Evolutionary conservation across 2,113 vertebrate genomes (phyloP).

Genomic region (Eulacestoma nigropectus): DNA sequence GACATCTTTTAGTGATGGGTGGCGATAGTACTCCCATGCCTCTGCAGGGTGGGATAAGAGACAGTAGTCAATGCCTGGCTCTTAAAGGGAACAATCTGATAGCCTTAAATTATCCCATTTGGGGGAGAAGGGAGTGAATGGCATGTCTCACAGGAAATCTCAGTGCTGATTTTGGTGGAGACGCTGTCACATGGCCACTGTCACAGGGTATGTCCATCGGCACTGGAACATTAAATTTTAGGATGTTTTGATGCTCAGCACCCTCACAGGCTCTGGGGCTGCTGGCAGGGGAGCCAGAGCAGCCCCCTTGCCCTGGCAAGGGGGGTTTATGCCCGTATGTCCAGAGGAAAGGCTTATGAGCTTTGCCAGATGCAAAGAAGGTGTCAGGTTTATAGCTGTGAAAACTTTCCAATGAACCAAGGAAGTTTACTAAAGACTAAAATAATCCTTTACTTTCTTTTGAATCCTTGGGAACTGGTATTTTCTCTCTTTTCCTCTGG

Average conservation of each 20-base stretch:
- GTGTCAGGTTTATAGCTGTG: neutral
- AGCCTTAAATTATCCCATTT: fast-evolving
- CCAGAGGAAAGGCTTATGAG: neutral
- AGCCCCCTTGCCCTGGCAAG: neutral
- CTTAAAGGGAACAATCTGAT: neutral
- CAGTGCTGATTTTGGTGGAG: neutral
- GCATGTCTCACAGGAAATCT: neutral
- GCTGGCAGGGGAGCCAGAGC: neutral
- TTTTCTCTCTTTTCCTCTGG: neutral
- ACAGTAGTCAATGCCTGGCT: neutral
- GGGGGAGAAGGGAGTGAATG: neutral
- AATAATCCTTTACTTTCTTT: neutral
- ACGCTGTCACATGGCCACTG: neutral
- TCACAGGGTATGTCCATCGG: neutral
- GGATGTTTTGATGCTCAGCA: neutral
- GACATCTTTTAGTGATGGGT: neutral
- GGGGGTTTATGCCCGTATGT: neutral
- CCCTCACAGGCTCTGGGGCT: fast-evolving
- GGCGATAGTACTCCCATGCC: neutral
- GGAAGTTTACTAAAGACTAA: neutral
- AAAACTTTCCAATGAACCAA: neutral
- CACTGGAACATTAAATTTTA: neutral
- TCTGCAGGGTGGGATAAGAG: neutral
- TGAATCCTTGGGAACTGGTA: neutral
- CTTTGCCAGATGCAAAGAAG: neutral